Conservation (phyloP, 2,113 vertebrate species). For the Pimephales promelas region DNA sequence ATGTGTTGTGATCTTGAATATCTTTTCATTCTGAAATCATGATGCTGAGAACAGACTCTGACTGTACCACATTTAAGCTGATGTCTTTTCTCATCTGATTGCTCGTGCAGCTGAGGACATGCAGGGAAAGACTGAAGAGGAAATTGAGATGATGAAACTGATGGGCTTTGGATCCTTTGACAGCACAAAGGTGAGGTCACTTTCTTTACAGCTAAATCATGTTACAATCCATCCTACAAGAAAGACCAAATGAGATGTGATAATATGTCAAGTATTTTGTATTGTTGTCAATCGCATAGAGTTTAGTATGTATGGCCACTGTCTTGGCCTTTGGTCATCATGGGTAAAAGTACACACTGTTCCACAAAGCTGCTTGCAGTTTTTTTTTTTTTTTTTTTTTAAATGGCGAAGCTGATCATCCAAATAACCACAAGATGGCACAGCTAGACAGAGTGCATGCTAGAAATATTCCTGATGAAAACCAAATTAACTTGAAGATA, state of each 20-base stretch:
- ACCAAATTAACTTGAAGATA: background rate
- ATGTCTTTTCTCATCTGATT: background rate
- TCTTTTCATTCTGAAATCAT: background rate
- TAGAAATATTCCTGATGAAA: background rate
- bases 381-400: background rate
- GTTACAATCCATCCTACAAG: background rate
- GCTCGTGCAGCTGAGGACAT: constrained; percentile 86
- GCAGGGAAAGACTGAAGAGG: constrained; percentile 94
- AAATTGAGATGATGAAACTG: constrained; percentile 98
- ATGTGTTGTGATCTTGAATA: background rate
- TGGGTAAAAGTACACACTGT: no score
- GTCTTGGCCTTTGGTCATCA: no score
- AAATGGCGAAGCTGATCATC: background rate
- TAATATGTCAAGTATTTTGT: no score
- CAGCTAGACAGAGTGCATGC: constrained; percentile 18
- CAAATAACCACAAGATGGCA: constrained; percentile 66
- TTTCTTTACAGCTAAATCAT: background rate
- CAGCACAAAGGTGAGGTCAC: constrained; percentile 83
- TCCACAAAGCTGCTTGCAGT: background rate
- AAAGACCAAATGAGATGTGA: no score
- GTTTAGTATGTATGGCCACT: no score
- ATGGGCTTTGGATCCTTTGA: constrained; percentile 93
- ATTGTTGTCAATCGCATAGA: no score
- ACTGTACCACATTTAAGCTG: background rate
- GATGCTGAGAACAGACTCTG: background rate